Conservation (phyloP, 2,797 vertebrate genomes). For the Cynopterus sphinx region DNA sequence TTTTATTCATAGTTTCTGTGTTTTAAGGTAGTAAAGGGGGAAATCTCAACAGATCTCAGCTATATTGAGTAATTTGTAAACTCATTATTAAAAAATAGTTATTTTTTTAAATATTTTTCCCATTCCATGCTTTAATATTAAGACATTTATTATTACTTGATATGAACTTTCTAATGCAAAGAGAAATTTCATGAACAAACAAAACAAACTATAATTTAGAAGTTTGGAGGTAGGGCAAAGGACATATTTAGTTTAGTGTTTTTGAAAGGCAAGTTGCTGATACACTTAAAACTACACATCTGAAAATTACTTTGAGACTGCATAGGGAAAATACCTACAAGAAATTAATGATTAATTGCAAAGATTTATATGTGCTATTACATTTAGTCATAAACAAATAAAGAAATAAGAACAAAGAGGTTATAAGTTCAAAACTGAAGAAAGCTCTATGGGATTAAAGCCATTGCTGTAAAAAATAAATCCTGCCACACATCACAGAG, state of each 20-base stretch:
- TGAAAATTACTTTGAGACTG: slow-evolving; percentile 46
- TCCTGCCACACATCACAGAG: background rate
- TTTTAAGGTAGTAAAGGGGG: background rate
- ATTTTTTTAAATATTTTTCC: background rate
- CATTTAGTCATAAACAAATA: slow-evolving; percentile 44
- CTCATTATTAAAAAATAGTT: background rate
- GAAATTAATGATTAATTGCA: slow-evolving; percentile 54
- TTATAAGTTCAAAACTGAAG: slow-evolving; percentile 43
- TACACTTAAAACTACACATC: background rate
- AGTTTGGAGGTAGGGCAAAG: background rate
- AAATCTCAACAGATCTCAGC: background rate
- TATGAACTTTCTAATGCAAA: background rate
- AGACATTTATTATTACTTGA: background rate
- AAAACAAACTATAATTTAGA: background rate
- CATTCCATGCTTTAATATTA: background rate
- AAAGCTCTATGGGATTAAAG: slow-evolving; percentile 3
- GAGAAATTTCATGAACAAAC: background rate
- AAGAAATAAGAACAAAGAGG: slow-evolving; percentile 42
- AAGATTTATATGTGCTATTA: background rate
- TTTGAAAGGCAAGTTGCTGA: background rate
- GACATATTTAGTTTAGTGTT: background rate
- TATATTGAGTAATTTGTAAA: background rate
- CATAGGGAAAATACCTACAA: background rate
- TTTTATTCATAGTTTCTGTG: background rate
- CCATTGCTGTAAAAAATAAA: slow-evolving; percentile 54